These are phyloP conservation scores for Phytoseiulus persimilis DNA, from an alignment of 2,888 invertebrate genomes.

Conservation along the genomic window DNA sequence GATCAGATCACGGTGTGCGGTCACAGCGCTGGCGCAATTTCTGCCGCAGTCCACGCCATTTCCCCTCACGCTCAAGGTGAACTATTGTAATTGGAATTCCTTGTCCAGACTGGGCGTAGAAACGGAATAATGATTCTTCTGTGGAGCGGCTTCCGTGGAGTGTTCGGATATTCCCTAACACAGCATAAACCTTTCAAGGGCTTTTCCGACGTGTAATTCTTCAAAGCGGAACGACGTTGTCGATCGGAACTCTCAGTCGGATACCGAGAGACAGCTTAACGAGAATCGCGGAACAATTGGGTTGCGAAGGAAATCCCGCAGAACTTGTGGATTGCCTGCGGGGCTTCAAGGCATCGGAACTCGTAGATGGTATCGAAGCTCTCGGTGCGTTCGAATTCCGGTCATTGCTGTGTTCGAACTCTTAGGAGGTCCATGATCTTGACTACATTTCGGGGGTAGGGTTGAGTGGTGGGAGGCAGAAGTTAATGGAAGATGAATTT, in stretches of 20 bases:
- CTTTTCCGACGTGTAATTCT: constrained; percentile 23
- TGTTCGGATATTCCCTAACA: not conserved
- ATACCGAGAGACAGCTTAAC: not conserved
- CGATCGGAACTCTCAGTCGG: not conserved
- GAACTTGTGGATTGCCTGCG: not conserved
- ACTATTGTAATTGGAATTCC: too few species aligned
- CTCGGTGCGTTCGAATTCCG: constrained; percentile 21
- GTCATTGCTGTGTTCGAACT: too few species aligned
- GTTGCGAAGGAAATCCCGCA: constrained; percentile 9
- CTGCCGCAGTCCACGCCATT: constrained; percentile 14
- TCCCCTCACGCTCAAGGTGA: constrained; percentile 18
- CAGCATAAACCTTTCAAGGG: not conserved
- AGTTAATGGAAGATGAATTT: too few species aligned
- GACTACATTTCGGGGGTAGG: too few species aligned
- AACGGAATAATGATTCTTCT: too few species aligned
- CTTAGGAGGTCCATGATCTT: too few species aligned
- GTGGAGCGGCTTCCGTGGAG: too few species aligned
- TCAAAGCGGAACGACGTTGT: constrained; percentile 11
- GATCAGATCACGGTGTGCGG: constrained; percentile 24
- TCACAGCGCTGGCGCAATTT: constrained; percentile 27
- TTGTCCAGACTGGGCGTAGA: not conserved
- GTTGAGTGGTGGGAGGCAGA: too few species aligned
- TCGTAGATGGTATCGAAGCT: not conserved
- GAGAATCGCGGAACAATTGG: not conserved
- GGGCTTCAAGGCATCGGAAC: not conserved